Evolutionary conservation across 2,113 vertebrate species (phyloP).

Genomic region (Struthidea cinerea): DNA sequence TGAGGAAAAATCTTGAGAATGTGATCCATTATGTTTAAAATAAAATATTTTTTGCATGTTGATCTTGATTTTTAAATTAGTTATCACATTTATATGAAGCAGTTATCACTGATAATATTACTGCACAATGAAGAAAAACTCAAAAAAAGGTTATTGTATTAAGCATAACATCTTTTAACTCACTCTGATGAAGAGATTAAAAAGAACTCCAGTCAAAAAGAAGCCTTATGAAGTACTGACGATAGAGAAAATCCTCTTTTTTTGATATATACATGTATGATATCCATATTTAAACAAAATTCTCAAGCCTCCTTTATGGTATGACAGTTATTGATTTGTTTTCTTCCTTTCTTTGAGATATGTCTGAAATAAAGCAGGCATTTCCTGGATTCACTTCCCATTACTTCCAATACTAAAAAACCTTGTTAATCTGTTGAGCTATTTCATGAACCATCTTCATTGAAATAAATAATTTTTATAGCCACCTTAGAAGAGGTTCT

Average conservation of each 20-base stretch:
- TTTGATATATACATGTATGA: not conserved
- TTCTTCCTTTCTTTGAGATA: not conserved
- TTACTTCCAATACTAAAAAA: not conserved
- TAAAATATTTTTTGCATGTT: not conserved
- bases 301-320: not conserved
- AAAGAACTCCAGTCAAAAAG: not conserved
- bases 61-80: not conserved
- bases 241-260: not conserved
- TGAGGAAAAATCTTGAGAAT: not conserved
- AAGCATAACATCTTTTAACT: not conserved
- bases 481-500: not conserved
- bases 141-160: not conserved
- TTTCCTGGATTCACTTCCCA: not conserved
- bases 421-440: not conserved
- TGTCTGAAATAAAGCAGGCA: not conserved
- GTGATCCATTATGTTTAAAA: not conserved
- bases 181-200: not conserved
- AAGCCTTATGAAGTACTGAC: not conserved
- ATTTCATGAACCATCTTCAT: not conserved
- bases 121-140: fast-evolving
- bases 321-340: not conserved
- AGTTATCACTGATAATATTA: not conserved
- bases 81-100: not conserved
- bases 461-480: not conserved
- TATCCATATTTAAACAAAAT: not conserved